Evolutionary conservation across 1,140 invertebrate species (phyloP), one percentile per base, ranked within the genome.

Genomic region (Dysdera silvatica): DNA sequence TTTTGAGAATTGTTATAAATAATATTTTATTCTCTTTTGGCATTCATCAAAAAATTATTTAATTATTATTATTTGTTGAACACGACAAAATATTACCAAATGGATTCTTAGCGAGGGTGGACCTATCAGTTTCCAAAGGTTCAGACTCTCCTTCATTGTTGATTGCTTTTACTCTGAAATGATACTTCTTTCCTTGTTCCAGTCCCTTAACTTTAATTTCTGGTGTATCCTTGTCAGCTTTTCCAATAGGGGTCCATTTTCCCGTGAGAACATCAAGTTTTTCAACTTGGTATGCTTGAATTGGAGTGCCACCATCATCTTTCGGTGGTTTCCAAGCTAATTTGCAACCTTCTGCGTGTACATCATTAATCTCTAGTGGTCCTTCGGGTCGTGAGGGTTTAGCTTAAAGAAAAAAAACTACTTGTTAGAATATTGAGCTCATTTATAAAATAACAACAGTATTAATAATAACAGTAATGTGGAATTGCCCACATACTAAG

Each of bases 101-200:
- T 62, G 93, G 93, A 83, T 95, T 94, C 74, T 94, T 95, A 5
- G 91, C 91, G 6, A 86, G 73, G 43, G 87, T 90, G 0, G 85
- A 78, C 72, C 85, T 83, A 33, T 91, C 91, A 10, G 94, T 91
- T 71, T 89, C 87, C 47, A 98, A 73, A 24, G 94, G 92, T 71
- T 98, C 95, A 26, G 93, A 95, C 78, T 95, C 65, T 1, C 95
- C 94, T 75, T 95, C 93, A 71, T 95, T 91, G 77, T 98, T 98
- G 0, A 91, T 82, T n/a, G 94, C 95, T 72, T 89, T 89, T 0
- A 98, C 92, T 64, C 95, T 82, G 82, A 98, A 98, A 68, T 95
- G 87, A 73, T 96, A 97, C 43, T 92, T 91, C 72, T 91, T 88
- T 55, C 89, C 88, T 48, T 91, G 90, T 77, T 93, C 88, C 10